Base-by-base conservation (phyloP, 2,113 vertebrate species). In the Pteropus alecto region DNA sequence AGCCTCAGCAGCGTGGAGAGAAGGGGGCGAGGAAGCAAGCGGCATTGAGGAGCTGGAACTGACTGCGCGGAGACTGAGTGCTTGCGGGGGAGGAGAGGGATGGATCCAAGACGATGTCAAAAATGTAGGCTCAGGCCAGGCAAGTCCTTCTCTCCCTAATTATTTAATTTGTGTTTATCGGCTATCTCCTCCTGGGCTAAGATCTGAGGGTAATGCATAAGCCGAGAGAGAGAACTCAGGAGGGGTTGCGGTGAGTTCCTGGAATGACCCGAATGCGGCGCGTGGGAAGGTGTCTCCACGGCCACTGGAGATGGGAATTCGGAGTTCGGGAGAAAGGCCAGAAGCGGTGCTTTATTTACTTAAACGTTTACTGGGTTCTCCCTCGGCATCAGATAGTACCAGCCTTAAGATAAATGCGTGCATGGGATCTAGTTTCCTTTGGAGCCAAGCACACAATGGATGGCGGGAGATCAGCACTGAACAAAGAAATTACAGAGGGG, bases 21-120 rank as follows among this genome's bases (percentile, higher is more conserved):
- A 41, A 51, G 28, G 4, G 13, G 6, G 3, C 2, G 19, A 38
- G 6, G 63, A 33, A 28, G 41, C 30, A 30, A 63, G 38, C 0
- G 14, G 7, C 15, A 0, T 1, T 38, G 26, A 43, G 35, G 9
- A 2, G 83, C 30, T 13, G 5, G 2, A 19, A 18, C 12, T 21
- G 41, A 68, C 58, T 9, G 0, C 1, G 0, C 16, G 14, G 73
- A 48, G 3, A 6, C 56, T 1, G 43, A 22, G 5, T 21, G 8
- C 41, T 65, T 41, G 4, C 24, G n/a, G 46, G n/a, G 26, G 15
- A 18, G 11, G 58, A 12, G 33, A 10, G 7, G 6, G 18, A 7
- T 21, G n/a, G 38, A 28, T 15, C 87, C 63, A 22, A n/a, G 65
- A 11, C 3, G 71, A 38, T 26, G 61, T 46, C 19, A 48, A 7